phyloP scores from a whole-genome alignment of 2,797 vertebrate genomes.

The Scyliorhinus canicula region DNA sequence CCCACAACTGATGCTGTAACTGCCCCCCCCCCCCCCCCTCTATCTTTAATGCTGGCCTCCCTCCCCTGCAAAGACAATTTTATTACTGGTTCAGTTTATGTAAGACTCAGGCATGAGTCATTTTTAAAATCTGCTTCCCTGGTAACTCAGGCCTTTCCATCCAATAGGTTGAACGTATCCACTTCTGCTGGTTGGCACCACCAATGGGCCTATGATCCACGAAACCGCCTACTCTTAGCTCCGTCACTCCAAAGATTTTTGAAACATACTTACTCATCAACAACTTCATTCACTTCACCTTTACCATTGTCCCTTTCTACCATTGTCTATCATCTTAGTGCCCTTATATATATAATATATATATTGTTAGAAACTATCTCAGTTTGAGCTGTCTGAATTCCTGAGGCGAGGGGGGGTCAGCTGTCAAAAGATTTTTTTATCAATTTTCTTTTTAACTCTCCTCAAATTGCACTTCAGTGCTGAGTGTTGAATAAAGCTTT shows the following conservation, averaged over 20 bases:
- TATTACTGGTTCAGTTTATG: neutral
- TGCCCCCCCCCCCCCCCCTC: no score
- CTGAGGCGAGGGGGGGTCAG: neutral
- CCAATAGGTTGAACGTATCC: neutral
- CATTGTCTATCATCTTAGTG: neutral
- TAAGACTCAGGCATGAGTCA: neutral
- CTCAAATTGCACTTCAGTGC: conserved; percentile 16
- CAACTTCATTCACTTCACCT: neutral
- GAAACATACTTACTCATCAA: neutral
- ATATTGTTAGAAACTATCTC: neutral
- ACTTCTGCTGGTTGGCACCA: neutral
- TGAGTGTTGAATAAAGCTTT: conserved; percentile 1
- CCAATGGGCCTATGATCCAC: neutral
- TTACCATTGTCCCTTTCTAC: neutral
- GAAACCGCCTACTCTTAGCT: neutral
- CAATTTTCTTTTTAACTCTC: neutral
- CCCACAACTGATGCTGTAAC: no score
- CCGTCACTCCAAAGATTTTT: neutral
- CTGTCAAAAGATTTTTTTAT: neutral
- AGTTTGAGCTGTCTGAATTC: neutral
- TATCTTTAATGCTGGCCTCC: no score
- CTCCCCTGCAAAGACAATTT: neutral
- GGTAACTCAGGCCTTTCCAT: neutral
- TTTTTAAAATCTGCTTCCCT: neutral
- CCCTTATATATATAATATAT: neutral